phyloP scores from a whole-genome alignment of 2,888 invertebrate genomes.

The Pseudeuparius sepicola region DNA sequence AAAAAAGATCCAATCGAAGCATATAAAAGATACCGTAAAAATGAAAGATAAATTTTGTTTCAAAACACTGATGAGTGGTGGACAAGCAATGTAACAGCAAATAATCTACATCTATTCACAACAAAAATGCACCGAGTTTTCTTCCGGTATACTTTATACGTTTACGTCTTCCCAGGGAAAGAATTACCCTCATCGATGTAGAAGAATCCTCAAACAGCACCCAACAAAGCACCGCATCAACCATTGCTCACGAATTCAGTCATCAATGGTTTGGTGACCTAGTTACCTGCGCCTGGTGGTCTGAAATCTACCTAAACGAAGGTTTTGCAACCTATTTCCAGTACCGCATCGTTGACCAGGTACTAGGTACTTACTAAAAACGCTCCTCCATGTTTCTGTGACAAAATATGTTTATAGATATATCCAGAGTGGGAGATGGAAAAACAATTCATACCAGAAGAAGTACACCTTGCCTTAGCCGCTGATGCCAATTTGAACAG shows the following conservation, averaged over 20 bases:
- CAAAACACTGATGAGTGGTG: too few relatives aligned
- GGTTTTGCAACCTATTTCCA: slow-evolving; percentile 68
- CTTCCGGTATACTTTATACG: too few relatives aligned
- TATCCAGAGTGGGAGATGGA: slow-evolving; percentile 48
- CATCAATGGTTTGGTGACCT: slow-evolving; percentile 80
- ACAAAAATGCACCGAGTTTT: too few relatives aligned
- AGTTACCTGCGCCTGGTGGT: slow-evolving; percentile 69
- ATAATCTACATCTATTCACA: too few relatives aligned
- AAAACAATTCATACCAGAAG: slow-evolving; percentile 59
- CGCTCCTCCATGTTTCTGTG: too few relatives aligned
- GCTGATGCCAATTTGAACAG: slow-evolving; percentile 47
- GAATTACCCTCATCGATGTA: slow-evolving; percentile 44
- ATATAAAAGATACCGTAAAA: too few relatives aligned
- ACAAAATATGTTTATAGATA: too few relatives aligned
- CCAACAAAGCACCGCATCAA: slow-evolving; percentile 53
- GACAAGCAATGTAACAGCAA: too few relatives aligned
- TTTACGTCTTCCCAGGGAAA: slow-evolving; percentile 42
- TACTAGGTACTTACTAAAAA: too few relatives aligned
- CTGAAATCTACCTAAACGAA: slow-evolving; percentile 64
- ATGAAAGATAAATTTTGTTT: too few relatives aligned
- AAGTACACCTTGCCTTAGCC: slow-evolving; percentile 53
- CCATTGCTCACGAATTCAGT: slow-evolving; percentile 66
- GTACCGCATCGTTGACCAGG: slow-evolving; percentile 41
- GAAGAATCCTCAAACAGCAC: slow-evolving; percentile 45
- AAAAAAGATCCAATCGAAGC: too few relatives aligned